Base-by-base conservation (phyloP, 2,797 vertebrate species). In the Lophius americanus region DNA sequence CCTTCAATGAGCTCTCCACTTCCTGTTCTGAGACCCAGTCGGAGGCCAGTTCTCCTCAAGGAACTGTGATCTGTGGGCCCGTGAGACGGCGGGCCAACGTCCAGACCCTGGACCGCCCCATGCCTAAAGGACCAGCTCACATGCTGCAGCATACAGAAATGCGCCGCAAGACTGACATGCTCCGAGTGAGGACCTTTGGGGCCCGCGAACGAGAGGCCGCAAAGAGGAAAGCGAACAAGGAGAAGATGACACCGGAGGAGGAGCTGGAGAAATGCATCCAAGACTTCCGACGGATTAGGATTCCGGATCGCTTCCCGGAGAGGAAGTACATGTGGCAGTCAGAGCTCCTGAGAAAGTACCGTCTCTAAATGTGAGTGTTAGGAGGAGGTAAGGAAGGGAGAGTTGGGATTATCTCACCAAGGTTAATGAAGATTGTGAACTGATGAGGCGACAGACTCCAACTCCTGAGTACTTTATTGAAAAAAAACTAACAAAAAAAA, bases 1-100 rank as follows among this genome's bases (percentile, higher is more conserved):
- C 98, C 8, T 95, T 97, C 91, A 99, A 98, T 0, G 98, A 99
- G 88, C 95, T 99, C 74, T 98, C 98, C 51, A 99, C 96, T 0
- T 98, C 97, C n/a, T 98, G 97, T 87, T 99, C 97, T 0, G 97
- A 99, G 93, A 97, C 95, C 91, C 98, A 98, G 81, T 99, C 98
- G 0, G 98, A 98, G 89, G 96, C 96, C 88, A 97, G 96, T 76
- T 99, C 98, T 52, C 97, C 97, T 0, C 96, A 98, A 91, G 97
- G 96, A 75, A 99, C 98, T 0, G 97, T 98, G 82, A 97, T 99
- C 86, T 92, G 95, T 0, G 96, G 96, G 42, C 97, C 97, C 0
- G 95, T 97, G 71, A 94, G 93, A 0, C 95, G 96, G 14, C 97
- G 94, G 69, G 58, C 94, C 87, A 96, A 96, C 84, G 93, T 96